phyloP scores from a whole-genome alignment of 37 sponge, comb jelly and placozoan species.

The Bolinopsis microptera region DNA sequence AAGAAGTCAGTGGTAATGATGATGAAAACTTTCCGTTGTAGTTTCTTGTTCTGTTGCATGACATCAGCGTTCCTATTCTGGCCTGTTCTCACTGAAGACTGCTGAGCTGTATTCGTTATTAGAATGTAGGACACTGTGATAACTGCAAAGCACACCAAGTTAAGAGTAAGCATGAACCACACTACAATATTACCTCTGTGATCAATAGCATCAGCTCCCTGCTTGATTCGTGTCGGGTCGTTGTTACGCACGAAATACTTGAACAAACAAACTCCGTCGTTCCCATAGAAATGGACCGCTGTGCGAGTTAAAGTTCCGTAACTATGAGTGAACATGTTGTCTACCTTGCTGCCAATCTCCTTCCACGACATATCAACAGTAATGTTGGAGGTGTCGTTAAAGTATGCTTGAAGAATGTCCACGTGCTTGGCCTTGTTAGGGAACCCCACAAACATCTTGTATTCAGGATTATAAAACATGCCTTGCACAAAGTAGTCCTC shows the following conservation, averaged over 20 bases:
- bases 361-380: not conserved
- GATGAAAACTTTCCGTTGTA: not conserved
- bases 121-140: not conserved
- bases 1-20: not conserved
- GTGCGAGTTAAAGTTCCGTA: not conserved
- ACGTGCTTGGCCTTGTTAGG: not conserved
- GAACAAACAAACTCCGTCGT: not conserved
- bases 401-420: not conserved
- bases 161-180: not conserved
- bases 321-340: not conserved
- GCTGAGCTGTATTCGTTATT: not conserved
- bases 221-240: not conserved
- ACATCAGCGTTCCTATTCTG: not conserved
- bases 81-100: not conserved
- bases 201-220: not conserved
- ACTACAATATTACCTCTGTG: not conserved
- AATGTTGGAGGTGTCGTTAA: not conserved
- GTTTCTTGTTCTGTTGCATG: not conserved
- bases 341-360: not conserved
- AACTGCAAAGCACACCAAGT: not conserved
- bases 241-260: not conserved
- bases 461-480: not conserved
- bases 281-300: not conserved
- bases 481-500: slow-evolving; percentile 12
- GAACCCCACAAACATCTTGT: not conserved